Percentiles rank a stretch among this genome's conserved stretches.
Evolutionary conservation across 2,113 vertebrate genomes (phyloP).

Genomic region (Climacteris rufus): DNA sequence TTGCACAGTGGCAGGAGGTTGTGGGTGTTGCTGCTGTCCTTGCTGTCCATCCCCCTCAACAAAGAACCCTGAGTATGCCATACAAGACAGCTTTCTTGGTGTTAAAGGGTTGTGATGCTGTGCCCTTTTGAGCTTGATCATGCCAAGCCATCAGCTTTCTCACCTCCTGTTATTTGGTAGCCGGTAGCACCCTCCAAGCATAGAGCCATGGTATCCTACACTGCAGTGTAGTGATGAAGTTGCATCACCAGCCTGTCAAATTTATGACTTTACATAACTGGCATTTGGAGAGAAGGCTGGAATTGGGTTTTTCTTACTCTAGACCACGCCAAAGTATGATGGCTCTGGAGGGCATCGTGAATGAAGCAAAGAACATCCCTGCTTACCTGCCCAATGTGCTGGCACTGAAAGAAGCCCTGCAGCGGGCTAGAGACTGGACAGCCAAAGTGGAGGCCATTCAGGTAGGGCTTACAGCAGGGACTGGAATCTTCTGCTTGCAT

Average conservation of each 20-base stretch:
- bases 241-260: neutral
- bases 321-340: constrained; percentile 92
- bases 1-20: neutral
- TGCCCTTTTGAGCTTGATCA: neutral
- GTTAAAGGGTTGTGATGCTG: neutral
- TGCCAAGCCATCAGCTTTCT: neutral
- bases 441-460: constrained; percentile 93
- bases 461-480: constrained; percentile 67
- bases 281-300: constrained; percentile 2
- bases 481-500: neutral
- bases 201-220: neutral
- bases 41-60: neutral
- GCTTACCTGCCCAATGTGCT: constrained; percentile 94
- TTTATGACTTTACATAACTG: neutral
- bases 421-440: constrained; percentile 95
- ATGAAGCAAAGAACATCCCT: constrained; percentile 94
- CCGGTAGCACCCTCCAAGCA: neutral
- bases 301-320: constrained; percentile 10
- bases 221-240: neutral
- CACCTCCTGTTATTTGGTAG: neutral
- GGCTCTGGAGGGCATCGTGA: constrained; percentile 90
- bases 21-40: neutral
- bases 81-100: neutral
- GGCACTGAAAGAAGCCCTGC: constrained; percentile 90
- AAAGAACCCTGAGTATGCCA: neutral